Percentiles rank a stretch among this genome's conserved stretches.
Conservation (phyloP, 2,888 invertebrate species). For the Mimachlamys varia region DNA sequence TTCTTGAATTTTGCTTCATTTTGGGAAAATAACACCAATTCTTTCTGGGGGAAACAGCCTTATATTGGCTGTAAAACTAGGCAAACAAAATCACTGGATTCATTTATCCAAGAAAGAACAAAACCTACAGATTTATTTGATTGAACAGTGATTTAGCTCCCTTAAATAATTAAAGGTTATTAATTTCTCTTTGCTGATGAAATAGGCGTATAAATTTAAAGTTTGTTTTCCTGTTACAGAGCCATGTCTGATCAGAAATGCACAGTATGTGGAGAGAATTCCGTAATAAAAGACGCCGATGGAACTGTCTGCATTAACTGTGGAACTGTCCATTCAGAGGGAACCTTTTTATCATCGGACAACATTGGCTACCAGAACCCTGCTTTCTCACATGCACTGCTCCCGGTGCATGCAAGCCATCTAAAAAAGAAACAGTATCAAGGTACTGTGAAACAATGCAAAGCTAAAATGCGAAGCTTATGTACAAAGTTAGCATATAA, state of each 20-base stretch:
- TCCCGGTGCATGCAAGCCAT: not conserved
- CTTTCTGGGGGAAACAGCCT: too few relatives aligned
- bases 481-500: not conserved
- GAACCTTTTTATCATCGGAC: not conserved
- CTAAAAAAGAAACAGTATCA: not conserved
- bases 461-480: not conserved
- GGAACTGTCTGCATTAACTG: slow-evolving; percentile 9
- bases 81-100: too few relatives aligned
- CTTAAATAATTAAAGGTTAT: not conserved
- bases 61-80: too few relatives aligned
- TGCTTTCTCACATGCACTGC: not conserved
- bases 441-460: not conserved
- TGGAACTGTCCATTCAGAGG: slow-evolving; percentile 13
- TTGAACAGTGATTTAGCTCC: too few relatives aligned
- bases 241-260: not conserved
- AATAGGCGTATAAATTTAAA: not conserved
- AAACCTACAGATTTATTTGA: too few relatives aligned
- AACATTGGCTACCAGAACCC: not conserved
- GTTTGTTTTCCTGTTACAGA: not conserved
- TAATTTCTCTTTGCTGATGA: not conserved
- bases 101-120: too few relatives aligned
- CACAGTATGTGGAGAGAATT: not conserved
- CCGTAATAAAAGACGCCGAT: not conserved
- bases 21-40: too few relatives aligned
- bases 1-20: too few relatives aligned